A percentile compares a stretch with the other conserved stretches of the same genome.
Conservation (phyloP, 2,113 vertebrate genomes). For the Hyla sarda region DNA sequence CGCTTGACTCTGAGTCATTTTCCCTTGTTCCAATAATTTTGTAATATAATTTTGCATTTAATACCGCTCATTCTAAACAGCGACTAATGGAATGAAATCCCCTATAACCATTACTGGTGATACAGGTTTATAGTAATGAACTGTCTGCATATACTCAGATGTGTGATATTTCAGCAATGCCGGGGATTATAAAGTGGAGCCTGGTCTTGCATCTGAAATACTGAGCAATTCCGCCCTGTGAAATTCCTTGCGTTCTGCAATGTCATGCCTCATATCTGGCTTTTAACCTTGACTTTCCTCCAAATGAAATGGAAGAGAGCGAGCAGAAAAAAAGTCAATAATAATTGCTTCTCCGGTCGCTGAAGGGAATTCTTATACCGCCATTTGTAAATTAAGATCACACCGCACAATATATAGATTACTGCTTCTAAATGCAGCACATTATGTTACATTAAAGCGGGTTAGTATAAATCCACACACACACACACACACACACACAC, state of each 20-base stretch:
- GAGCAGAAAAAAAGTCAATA: constrained; percentile 52
- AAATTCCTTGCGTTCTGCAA: constrained; percentile 38
- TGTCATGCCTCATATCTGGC: constrained; percentile 30
- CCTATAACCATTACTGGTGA: background rate
- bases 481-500: no score
- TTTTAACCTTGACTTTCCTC: constrained; percentile 53
- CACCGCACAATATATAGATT: background rate
- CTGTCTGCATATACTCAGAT: background rate
- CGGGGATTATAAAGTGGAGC: background rate
- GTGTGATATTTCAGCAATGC: background rate
- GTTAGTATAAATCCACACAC: no score
- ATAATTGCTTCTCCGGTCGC: constrained; percentile 48
- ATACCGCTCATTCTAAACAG: background rate
- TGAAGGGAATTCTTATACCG: constrained; percentile 9
- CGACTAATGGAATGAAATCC: background rate
- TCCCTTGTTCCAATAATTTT: background rate
- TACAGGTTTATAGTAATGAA: constrained; percentile 11
- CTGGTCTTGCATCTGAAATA: background rate
- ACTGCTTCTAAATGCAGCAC: background rate
- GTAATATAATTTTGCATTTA: constrained; percentile 28
- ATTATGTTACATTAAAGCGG: background rate
- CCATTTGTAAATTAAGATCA: constrained; percentile 29
- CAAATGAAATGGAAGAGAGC: constrained; percentile 25
- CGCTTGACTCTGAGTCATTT: background rate
- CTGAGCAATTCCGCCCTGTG: background rate